A percentile compares a stretch with the other conserved stretches of the same genome.
Conservation (phyloP, 2,888 invertebrate genomes). For the Dryobotodes eremita region DNA sequence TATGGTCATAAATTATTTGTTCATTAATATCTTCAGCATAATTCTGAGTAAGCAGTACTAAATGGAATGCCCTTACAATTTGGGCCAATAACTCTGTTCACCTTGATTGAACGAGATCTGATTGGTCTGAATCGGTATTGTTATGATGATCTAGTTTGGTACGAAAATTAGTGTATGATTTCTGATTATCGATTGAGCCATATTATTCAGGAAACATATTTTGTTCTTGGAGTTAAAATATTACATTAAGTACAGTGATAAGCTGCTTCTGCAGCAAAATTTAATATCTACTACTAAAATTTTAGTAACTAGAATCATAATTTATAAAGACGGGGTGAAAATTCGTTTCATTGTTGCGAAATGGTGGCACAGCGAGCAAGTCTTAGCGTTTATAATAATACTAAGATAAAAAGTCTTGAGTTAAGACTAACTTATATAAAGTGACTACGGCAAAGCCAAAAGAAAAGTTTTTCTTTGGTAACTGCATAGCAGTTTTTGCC, state of each 20-base stretch:
- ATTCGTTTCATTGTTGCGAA: conserved; percentile 15
- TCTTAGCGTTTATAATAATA: conserved; percentile 19
- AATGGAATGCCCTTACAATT: conserved; percentile 52
- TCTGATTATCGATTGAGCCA: conserved; percentile 12
- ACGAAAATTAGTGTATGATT: conserved; percentile 22
- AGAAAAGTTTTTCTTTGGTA: conserved; percentile 50
- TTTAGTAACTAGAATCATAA: background rate
- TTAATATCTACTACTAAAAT: background rate
- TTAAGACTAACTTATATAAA: conserved; percentile 56
- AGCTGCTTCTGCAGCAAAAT: background rate
- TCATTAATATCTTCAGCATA: conserved; percentile 42
- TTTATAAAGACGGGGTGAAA: background rate
- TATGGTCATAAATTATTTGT: conserved; percentile 31
- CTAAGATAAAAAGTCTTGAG: conserved; percentile 19
- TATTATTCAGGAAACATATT: background rate
- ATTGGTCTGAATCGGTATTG: conserved; percentile 49
- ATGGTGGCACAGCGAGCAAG: conserved; percentile 13
- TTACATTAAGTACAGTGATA: too few species aligned
- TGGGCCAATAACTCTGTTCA: conserved; percentile 49
- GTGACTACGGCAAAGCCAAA: conserved; percentile 56
- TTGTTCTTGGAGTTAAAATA: background rate
- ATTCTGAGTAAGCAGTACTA: conserved; percentile 56
- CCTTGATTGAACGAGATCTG: conserved; percentile 53
- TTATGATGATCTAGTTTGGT: conserved; percentile 38
- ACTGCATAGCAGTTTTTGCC: conserved; percentile 51